A percentile compares a stretch with the other conserved stretches of the same genome.
These are phyloP conservation scores for Chionoecetes opilio DNA, from an alignment of 1,140 invertebrate species.

Conservation along the genomic window DNA sequence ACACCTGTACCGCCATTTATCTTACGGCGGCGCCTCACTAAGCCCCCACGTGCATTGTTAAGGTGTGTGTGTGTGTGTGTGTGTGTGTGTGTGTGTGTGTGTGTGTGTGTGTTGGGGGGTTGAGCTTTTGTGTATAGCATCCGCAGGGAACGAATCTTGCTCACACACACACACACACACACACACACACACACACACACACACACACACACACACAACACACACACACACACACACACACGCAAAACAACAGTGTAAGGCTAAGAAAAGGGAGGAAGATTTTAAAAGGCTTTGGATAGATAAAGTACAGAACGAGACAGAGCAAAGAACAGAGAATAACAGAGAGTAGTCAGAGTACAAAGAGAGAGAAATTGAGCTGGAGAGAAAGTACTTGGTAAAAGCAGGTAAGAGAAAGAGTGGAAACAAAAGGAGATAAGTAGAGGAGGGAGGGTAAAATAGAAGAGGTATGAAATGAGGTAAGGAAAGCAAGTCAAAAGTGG, in stretches of 20 bases:
- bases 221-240: no score
- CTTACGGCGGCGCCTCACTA: neutral
- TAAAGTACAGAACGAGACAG: neutral
- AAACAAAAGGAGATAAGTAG: no score
- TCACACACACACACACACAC: neutral
- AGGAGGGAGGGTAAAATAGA: no score
- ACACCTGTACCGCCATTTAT: neutral
- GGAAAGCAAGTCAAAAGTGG: no score
- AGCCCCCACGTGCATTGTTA: neutral
- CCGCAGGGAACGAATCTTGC: neutral
- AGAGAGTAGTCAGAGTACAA: neutral
- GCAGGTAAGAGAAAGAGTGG: neutral
- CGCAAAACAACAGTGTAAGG: no score
- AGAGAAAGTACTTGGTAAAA: neutral
- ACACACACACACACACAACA: no score
- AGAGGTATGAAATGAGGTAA: no score
- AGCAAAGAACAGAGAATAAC: neutral
- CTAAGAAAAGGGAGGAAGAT: no score
- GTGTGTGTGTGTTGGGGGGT: neutral
- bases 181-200: neutral
- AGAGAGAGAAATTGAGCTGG: neutral
- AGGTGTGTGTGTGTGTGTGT: constrained; percentile 12
- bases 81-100: constrained; percentile 24
- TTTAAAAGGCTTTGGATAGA: no score
- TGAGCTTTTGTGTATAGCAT: neutral